A percentile compares a stretch with the other conserved stretches of the same genome.
These are phyloP conservation scores for Paramormyrops hopkinsi DNA, from an alignment of 2,797 vertebrate species.

Conservation along the genomic window DNA sequence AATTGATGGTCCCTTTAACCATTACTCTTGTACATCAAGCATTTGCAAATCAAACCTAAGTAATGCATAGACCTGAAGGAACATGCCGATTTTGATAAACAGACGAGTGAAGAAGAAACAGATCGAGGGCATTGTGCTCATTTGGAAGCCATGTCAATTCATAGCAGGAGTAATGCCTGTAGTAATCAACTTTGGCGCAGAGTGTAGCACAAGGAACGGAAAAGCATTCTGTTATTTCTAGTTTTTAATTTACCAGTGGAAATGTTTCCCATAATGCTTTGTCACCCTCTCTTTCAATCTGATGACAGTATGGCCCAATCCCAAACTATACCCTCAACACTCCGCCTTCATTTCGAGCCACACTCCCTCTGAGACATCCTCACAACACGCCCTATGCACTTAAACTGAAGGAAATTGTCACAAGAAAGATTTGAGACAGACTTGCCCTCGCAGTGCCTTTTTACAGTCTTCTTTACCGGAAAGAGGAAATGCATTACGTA, in stretches of 20 bases:
- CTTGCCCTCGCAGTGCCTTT: too few relatives aligned
- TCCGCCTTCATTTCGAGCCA: too few relatives aligned
- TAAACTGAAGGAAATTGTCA: too few relatives aligned
- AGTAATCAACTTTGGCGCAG: background rate
- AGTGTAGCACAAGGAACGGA: background rate
- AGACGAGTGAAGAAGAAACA: background rate
- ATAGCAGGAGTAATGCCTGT: background rate
- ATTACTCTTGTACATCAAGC: background rate
- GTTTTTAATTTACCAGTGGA: conserved; percentile 10
- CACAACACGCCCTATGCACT: too few relatives aligned
- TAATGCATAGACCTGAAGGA: background rate
- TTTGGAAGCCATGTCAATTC: background rate
- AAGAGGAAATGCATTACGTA: too few relatives aligned
- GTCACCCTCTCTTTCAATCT: background rate
- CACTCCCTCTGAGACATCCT: too few relatives aligned
- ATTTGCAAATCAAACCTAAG: background rate
- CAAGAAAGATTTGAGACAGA: too few relatives aligned
- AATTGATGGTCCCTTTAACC: background rate
- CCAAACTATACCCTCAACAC: too few relatives aligned
- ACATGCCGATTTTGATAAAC: background rate
- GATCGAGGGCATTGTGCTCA: background rate
- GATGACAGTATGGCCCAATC: background rate
- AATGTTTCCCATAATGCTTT: background rate
- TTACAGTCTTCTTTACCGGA: too few relatives aligned
- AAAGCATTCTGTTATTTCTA: background rate